Evolutionary conservation across 2,113 vertebrate genomes (phyloP), one percentile per base, ranked within the genome.

Genomic region (Silurus meridionalis): DNA sequence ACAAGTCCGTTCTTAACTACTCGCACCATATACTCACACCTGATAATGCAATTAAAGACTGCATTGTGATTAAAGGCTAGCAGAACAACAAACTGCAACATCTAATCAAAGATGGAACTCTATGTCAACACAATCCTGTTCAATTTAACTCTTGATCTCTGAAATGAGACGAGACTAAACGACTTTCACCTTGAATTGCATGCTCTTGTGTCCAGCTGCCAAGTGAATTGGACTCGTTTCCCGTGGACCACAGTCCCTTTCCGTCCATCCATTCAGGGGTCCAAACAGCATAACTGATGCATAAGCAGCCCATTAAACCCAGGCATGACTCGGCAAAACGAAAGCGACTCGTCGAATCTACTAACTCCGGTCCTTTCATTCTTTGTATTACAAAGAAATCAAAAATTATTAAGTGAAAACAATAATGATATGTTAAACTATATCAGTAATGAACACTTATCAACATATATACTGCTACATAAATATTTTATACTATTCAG

Each of bases 221-320:
- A 14, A 90, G 86, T 17, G 50, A 66, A 21, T 37, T 78, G 15
- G 91, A 92, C 80, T 81, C 58, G 46, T 94, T 95, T 88, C 69
- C 84, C 8, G 69, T 52, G 0, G 86, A 46, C 95, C 95, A 96
- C 61, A 95, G 91, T 72, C 95, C 94, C 37, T 4, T 9, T 3
- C 88, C 79, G 15, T 91, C 91, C 61, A 95, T 88, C 95, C 95
- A 96, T 84, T 78, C 89, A 0, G 94, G 93, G 2, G 91, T 92
- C 89, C 92, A 95, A 50, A 95, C 93, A 0, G 95, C 92, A 0
- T 92, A 95, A 80, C 85, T 84, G 82, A 96, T 90, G 77, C 89
- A 94, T 67, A 94, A 72, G 85, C 94, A 95, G 11, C 95, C 95
- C 10, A 61, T 60, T 46, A 95, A 79, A 2, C 94, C 95, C 83